phyloP scores from a whole-genome alignment of 2,797 vertebrate species.

The Coranthus polyacanthus region DNA sequence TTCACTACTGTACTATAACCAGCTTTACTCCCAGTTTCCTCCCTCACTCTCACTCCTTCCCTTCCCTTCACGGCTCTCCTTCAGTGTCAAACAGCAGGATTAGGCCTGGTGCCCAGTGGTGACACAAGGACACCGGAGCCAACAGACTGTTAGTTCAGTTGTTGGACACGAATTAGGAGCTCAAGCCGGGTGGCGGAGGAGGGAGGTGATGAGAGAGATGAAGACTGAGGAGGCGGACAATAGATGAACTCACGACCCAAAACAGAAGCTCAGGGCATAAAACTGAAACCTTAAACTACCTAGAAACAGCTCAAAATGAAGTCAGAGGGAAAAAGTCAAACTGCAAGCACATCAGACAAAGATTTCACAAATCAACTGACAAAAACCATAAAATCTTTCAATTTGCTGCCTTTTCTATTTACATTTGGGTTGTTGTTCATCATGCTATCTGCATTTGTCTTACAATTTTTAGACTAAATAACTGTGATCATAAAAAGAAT shows the following conservation, averaged over 20 bases:
- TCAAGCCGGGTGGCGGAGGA: conserved; percentile 30
- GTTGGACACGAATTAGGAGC: conserved; percentile 55
- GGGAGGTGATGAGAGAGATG: conserved; percentile 34
- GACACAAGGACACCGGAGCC: conserved; percentile 65
- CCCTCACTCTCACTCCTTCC: conserved; percentile 3
- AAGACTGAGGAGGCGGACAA: conserved; percentile 25
- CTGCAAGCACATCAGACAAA: background rate
- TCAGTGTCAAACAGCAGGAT: conserved; percentile 60
- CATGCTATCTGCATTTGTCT: too few species aligned
- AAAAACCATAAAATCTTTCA: background rate
- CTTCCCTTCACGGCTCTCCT: conserved; percentile 26
- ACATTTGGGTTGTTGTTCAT: too few species aligned
- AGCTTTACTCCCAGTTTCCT: conserved; percentile 44
- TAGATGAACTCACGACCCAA: conserved; percentile 27
- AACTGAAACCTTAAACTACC: conserved; percentile 18
- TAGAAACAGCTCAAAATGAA: conserved; percentile 19
- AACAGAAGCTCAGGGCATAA: conserved; percentile 15
- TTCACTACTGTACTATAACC: conserved; percentile 12
- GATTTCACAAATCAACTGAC: too few species aligned
- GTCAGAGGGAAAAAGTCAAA: background rate
- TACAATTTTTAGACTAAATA: too few species aligned
- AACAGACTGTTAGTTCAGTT: conserved; percentile 72
- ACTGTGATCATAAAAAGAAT: too few species aligned
- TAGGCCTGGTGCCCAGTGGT: conserved; percentile 73
- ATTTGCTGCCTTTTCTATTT: too few species aligned